A percentile compares a stretch with the other conserved stretches of the same genome.
These are phyloP conservation scores for Aurelia aurita DNA, from an alignment of 30 jellyfish, hydroid and myxozoan genomes.

Conservation along the genomic window DNA sequence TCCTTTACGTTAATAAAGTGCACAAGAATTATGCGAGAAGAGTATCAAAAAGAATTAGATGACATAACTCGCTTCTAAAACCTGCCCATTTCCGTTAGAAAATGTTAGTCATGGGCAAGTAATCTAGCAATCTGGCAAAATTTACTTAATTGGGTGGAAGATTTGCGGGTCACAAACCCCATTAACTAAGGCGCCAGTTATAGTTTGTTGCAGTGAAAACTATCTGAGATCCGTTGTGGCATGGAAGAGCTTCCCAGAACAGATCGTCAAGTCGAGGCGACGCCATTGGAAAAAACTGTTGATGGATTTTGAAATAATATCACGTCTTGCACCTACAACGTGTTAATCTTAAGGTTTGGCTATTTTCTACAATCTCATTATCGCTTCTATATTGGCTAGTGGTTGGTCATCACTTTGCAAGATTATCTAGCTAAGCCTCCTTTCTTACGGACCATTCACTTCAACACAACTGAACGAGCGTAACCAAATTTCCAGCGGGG, in stretches of 20 bases:
- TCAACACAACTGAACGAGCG: constrained; percentile 9
- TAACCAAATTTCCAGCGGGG: constrained; percentile 24
- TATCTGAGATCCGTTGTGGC: constrained; percentile 14
- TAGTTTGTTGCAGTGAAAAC: constrained; percentile 18
- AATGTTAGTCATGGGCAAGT: constrained; percentile 9
- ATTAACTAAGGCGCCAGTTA: constrained; percentile 61
- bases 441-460: constrained; percentile 28
- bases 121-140: constrained; percentile 10
- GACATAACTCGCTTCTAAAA: constrained; percentile 9
- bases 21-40: background rate
- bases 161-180: constrained; percentile 52
- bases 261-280: background rate
- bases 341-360: constrained; percentile 76
- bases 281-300: constrained; percentile 65
- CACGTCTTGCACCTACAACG: constrained; percentile 75
- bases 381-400: constrained; percentile 73
- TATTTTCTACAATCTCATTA: constrained; percentile 74
- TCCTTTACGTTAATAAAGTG: background rate
- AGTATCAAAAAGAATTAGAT: constrained; percentile 3
- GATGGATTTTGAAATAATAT: constrained; percentile 73
- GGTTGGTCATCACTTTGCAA: constrained; percentile 27
- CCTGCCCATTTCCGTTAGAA: constrained; percentile 32
- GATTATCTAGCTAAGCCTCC: constrained; percentile 1
- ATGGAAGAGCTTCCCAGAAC: constrained; percentile 19
- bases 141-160: constrained; percentile 3